Evolutionary conservation across 2,888 invertebrate species (phyloP).

Genomic region (Dermolepida albohirtum): DNA sequence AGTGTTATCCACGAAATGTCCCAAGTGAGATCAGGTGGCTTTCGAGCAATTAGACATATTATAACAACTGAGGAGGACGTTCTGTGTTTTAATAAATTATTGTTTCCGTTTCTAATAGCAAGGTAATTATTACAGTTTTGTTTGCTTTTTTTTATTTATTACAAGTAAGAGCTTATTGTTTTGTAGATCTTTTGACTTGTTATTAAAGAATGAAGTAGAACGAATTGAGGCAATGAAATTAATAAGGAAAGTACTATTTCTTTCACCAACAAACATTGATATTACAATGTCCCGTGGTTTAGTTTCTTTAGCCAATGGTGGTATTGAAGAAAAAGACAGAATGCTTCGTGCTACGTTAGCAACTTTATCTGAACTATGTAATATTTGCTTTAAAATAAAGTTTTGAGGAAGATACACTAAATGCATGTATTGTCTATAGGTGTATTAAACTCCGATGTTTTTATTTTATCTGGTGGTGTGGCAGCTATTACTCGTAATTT

Average conservation of each 20-base stretch:
- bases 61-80: slow-evolving; percentile 83
- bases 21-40: slow-evolving; percentile 88
- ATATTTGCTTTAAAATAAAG: neutral
- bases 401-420: neutral
- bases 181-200: slow-evolving; percentile 86
- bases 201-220: slow-evolving; percentile 92
- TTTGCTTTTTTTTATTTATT: slow-evolving; percentile 1
- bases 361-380: slow-evolving; percentile 88
- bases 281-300: slow-evolving; percentile 82
- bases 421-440: slow-evolving; percentile 65
- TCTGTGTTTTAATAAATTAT: slow-evolving; percentile 81
- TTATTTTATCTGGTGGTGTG: slow-evolving; percentile 86
- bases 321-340: slow-evolving; percentile 83
- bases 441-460: slow-evolving; percentile 83
- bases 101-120: slow-evolving; percentile 86
- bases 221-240: slow-evolving; percentile 91
- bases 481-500: slow-evolving; percentile 85
- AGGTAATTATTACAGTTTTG: slow-evolving; percentile 66
- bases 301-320: slow-evolving; percentile 84
- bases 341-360: slow-evolving; percentile 88
- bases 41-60: slow-evolving; percentile 88
- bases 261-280: slow-evolving; percentile 77
- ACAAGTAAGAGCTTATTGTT: neutral
- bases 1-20: slow-evolving; percentile 88
- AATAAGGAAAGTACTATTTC: slow-evolving; percentile 76